Conservation (phyloP, 1,140 invertebrate genomes). For the Pteromalus puparum region DNA sequence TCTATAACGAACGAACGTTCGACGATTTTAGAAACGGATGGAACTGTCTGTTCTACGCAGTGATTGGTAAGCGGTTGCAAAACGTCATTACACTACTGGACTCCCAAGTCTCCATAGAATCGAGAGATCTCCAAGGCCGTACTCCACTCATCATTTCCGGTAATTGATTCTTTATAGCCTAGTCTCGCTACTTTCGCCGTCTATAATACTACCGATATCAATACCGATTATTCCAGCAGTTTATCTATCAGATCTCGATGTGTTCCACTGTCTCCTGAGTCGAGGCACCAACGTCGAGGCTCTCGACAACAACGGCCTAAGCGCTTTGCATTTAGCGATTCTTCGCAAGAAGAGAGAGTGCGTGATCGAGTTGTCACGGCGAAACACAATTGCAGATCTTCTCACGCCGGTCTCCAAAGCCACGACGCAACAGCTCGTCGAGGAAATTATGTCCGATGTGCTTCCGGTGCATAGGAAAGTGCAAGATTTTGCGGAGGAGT, state of each 20-base stretch:
- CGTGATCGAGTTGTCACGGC: conserved; percentile 50
- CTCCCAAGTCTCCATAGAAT: conserved; percentile 65
- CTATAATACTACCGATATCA: neutral
- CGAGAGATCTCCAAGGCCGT: conserved; percentile 48
- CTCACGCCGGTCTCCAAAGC: conserved; percentile 17
- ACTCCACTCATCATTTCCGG: conserved; percentile 61
- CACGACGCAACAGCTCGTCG: conserved; percentile 46
- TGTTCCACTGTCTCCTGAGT: conserved; percentile 53
- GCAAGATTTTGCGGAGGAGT: too few relatives aligned
- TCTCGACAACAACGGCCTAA: conserved; percentile 53
- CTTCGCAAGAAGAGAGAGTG: conserved; percentile 54
- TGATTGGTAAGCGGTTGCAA: conserved; percentile 52
- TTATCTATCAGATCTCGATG: conserved; percentile 55
- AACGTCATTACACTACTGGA: conserved; percentile 71
- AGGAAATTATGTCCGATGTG: conserved; percentile 38
- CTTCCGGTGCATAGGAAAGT: conserved; percentile 14
- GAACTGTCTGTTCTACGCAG: conserved; percentile 56
- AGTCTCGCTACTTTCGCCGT: neutral
- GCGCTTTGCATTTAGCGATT: conserved; percentile 57
- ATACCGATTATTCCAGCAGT: conserved; percentile 47
- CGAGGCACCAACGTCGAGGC: conserved; percentile 54
- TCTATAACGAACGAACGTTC: neutral
- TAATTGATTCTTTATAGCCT: conserved; percentile 32
- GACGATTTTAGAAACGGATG: conserved; percentile 53
- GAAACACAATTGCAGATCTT: conserved; percentile 15